Base-by-base conservation (phyloP, 2,888 invertebrate species). In the Galerucella calmariensis region DNA sequence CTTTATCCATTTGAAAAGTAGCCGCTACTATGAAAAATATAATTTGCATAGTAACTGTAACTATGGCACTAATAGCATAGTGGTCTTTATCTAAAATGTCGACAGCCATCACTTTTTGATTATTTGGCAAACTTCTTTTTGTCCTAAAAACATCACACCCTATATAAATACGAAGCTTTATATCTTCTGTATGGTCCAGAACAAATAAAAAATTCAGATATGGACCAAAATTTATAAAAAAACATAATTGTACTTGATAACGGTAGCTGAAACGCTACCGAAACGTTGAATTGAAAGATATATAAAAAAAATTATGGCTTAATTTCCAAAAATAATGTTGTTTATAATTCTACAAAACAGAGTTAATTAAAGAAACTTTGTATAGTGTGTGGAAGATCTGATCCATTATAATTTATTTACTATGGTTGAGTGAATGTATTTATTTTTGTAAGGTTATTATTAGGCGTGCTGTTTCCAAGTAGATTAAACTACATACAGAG, bases 11-110 rank as follows among this genome's bases (percentile, higher is more conserved):
- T 87, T 96, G 95, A 81, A 95, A 94, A 72, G 93, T 90, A 6
- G 95, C 94, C 59, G 96, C 96, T 81, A 97, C 92, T 56, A 93
- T 90, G 88, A 97, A 97, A 88, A 97, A 97, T 69, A 95, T 89
- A 71, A 97, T 89, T 88, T 97, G 97, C 94, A 96, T 92, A 35
- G 91, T 91, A 46, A 94, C 92, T 1, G 94, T 94, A 67, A 95
- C 94, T 87, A 95, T 94, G 44, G 94, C 95, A 88, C 95, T 95
- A 79, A 96, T 92, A 79, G 94, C 95, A 86, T 95, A 92, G 88
- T 96, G 95, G 88, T 95, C 94, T 82, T 92, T 92, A 87, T 96
- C 96, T 86, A 95, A 90, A 80, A 95, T 90, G 81, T 90, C 89
- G 67, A 94, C 91, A 85, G 92, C 92, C 94, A 94, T 94, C 79